Base-by-base conservation (phyloP, 2,888 invertebrate species). In the Synergus umbraculus region DNA sequence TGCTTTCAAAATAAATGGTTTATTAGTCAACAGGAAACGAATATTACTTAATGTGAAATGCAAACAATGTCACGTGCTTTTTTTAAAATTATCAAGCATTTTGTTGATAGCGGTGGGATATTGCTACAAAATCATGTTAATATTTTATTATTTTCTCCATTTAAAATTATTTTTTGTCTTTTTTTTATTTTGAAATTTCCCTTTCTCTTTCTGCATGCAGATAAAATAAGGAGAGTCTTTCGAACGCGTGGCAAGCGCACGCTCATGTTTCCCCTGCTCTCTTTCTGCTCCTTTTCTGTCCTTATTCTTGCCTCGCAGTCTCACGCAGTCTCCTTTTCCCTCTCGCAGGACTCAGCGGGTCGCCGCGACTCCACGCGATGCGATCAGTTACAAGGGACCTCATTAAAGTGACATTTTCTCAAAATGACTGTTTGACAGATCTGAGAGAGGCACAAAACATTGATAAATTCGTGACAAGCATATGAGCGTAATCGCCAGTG, bases 391-490 rank as follows among this genome's bases (percentile, higher is more conserved):
- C 78, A 77, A 82, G 82, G 76, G 79, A 81, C 79, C 81, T 82
- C 83, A 83, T 83, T 83, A 82, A 81, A 83, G 29, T 82, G 83
- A 83, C 81, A 80, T 76, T 79, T 63, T 77, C 78, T 80, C 83
- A 81, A 79, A 83, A 81, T 80, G 81, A 81, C 82, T 78, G 81
- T 83, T 82, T 82, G 81, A 82, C 83, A 80, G 83, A 79, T 78
- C 76, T 79, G 78, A 79, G 67, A 67, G 73, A 49, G 78, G 79
- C 79, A 82, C 83, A 81, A 83, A 83, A 83, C 79, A 81, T 78
- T 82, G 82, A 83, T 83, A 82, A 78, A 83, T 83, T 83, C 81
- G 77, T 79, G 82, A 83, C 83, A 82, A 82, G 83, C 77, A 73
- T 73, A 73, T 37, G 54, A 49, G 73, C 73, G 37, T 73, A 73